These are phyloP conservation scores for Ornithoptera alexandrae DNA, from an alignment of 2,888 invertebrate species.

Conservation along the genomic window DNA sequence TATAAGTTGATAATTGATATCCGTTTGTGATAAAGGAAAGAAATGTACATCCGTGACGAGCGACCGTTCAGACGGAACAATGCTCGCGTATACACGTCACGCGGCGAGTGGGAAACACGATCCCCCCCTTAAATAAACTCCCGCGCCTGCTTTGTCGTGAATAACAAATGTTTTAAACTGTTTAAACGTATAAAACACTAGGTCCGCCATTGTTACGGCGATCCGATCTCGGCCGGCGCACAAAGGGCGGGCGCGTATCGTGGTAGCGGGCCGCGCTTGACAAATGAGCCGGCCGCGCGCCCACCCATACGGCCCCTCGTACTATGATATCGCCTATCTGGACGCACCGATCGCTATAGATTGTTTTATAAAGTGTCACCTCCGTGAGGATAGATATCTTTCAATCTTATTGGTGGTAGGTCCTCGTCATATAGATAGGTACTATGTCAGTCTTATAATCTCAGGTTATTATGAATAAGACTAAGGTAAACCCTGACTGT, in stretches of 20 bases:
- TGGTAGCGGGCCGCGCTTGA: conserved; percentile 64
- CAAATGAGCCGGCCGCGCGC: conserved; percentile 58
- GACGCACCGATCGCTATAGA: conserved; percentile 24
- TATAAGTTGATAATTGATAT: too few relatives aligned
- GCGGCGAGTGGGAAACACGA: conserved; percentile 40
- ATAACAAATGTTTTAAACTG: conserved; percentile 72
- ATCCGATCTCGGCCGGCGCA: conserved; percentile 54
- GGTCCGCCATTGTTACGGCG: conserved; percentile 59
- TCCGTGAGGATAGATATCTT: background rate
- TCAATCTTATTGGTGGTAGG: background rate
- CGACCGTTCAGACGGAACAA: too few relatives aligned
- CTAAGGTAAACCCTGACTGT: too few relatives aligned
- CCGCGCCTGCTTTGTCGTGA: conserved; percentile 38
- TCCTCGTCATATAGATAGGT: too few relatives aligned
- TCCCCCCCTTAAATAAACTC: conserved; percentile 42
- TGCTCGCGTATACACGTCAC: too few relatives aligned
- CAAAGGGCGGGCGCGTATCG: conserved; percentile 61
- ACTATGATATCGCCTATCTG: conserved; percentile 32
- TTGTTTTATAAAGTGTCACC: conserved; percentile 14
- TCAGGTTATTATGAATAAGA: too few relatives aligned
- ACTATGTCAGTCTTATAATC: too few relatives aligned
- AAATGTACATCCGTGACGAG: background rate
- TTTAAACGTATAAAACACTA: conserved; percentile 65
- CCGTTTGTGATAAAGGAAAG: background rate
- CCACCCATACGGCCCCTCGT: conserved; percentile 59